These are phyloP conservation scores for Acanthisitta chloris DNA, from an alignment of 2,113 vertebrate genomes.

Conservation along the genomic window DNA sequence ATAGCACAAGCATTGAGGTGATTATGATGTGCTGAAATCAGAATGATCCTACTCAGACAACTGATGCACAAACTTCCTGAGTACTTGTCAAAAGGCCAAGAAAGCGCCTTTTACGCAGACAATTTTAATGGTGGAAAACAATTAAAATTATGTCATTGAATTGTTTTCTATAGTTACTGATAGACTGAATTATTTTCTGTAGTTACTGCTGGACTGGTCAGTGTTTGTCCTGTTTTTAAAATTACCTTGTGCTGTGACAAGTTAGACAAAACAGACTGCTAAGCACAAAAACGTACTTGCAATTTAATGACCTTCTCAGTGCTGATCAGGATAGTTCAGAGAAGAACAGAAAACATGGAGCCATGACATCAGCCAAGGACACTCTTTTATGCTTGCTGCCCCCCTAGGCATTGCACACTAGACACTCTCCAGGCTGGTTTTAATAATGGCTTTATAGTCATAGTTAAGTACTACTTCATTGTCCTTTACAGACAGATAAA, in stretches of 20 bases:
- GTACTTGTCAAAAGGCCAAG: background rate
- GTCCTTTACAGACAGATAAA: background rate
- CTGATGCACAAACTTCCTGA: background rate
- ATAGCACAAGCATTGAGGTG: background rate
- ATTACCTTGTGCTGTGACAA: background rate
- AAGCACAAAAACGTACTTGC: background rate
- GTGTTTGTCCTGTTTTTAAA: background rate
- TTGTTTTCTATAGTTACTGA: background rate
- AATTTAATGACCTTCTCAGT: background rate
- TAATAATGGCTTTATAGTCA: background rate
- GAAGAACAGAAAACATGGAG: background rate
- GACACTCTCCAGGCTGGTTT: background rate
- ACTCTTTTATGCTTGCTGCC: background rate
- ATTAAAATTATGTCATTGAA: background rate
- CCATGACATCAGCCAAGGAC: background rate
- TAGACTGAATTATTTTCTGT: background rate
- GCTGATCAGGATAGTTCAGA: background rate
- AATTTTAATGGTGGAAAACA: background rate
- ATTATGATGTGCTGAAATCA: background rate
- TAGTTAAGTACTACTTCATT: background rate
- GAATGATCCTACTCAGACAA: background rate
- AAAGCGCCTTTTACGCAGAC: background rate
- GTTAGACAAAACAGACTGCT: background rate
- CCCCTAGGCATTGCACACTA: background rate
- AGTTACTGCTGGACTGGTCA: background rate